phyloP scores from a whole-genome alignment of 2,797 vertebrate genomes.

The Sebastes goodei region DNA sequence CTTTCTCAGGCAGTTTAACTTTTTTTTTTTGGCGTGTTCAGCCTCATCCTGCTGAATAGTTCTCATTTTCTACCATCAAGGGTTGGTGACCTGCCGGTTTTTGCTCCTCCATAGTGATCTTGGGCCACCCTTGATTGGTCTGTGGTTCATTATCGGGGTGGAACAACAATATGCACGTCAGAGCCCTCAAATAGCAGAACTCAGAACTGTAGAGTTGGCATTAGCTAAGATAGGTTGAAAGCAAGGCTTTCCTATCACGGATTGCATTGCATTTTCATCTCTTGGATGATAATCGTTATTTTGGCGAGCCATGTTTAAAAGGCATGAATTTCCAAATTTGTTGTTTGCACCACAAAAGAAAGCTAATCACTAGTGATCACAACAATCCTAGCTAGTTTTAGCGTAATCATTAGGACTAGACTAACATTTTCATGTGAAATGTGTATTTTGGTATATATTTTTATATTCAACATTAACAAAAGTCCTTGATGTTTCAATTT shows the following conservation, averaged over 20 bases:
- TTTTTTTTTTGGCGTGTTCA: not conserved
- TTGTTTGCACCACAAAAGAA: constrained; percentile 21
- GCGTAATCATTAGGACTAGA: constrained; percentile 39
- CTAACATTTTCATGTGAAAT: constrained; percentile 71
- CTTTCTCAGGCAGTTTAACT: not conserved
- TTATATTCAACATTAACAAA: constrained; percentile 97
- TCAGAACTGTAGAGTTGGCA: not conserved
- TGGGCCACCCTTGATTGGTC: not conserved
- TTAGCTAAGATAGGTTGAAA: not conserved
- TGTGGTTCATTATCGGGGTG: constrained; percentile 13
- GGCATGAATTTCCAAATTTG: constrained; percentile 1
- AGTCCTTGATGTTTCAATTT: constrained; percentile 99
- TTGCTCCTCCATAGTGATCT: constrained; percentile 43
- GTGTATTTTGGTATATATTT: constrained; percentile 74
- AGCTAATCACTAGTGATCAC: constrained; percentile 10
- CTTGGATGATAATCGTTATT: not conserved
- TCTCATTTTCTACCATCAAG: constrained; percentile 1
- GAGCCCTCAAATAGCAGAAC: constrained; percentile 5
- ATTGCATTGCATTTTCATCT: not conserved
- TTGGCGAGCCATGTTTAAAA: constrained; percentile 7
- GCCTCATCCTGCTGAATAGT: constrained; percentile 7
- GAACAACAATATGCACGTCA: constrained; percentile 53
- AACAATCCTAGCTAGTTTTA: constrained; percentile 35
- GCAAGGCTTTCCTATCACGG: not conserved
- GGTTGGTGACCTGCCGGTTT: constrained; percentile 51